Percentiles rank a stretch among this genome's conserved stretches.
Conservation (phyloP, 1,140 invertebrate species). For the Brachionus plicatilis region DNA sequence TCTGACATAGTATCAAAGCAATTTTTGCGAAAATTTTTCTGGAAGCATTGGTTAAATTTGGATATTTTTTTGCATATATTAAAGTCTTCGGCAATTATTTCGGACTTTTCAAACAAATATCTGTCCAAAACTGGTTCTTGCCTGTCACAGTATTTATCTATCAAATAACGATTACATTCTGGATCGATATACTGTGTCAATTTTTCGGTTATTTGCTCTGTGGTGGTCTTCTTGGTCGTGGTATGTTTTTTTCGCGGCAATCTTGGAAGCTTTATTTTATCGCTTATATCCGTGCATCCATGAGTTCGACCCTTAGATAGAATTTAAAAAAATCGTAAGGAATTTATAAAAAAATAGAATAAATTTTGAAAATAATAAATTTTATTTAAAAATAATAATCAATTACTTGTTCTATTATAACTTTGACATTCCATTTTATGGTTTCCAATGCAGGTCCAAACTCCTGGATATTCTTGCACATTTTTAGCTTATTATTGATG, state of each 20-base stretch:
- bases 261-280: slow-evolving; percentile 33
- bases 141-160: slow-evolving; percentile 6
- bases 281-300: slow-evolving; percentile 18
- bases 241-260: slow-evolving; percentile 24
- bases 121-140: not conserved
- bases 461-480: slow-evolving; percentile 31
- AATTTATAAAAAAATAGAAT: not conserved
- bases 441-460: slow-evolving; percentile 37
- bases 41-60: not conserved
- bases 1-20: not conserved
- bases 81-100: not conserved
- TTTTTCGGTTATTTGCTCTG: not conserved
- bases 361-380: not conserved
- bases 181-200: not conserved
- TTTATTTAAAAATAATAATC: not conserved
- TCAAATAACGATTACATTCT: slow-evolving; percentile 7
- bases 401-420: slow-evolving; percentile 22
- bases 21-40: not conserved
- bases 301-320: not conserved
- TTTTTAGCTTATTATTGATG: slow-evolving; percentile 25
- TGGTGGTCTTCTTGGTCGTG: slow-evolving; percentile 16
- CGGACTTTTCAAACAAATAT: not conserved
- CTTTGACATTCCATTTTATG: slow-evolving; percentile 29
- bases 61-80: slow-evolving; percentile 13
- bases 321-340: not conserved